Base-by-base conservation (phyloP, 2,797 vertebrate genomes). In the Eidolon dupreanum region DNA sequence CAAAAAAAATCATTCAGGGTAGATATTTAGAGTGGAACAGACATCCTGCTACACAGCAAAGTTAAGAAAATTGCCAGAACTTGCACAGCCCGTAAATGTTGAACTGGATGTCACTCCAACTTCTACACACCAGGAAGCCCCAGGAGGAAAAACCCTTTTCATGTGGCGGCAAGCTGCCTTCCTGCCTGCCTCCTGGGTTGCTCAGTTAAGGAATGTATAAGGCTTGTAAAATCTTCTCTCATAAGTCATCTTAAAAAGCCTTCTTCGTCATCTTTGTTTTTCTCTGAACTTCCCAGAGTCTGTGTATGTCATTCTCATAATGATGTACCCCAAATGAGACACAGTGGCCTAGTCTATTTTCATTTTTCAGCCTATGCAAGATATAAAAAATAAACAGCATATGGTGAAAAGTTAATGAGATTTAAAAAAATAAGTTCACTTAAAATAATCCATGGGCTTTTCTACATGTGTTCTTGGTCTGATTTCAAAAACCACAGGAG, bases 361-460 rank as follows among this genome's bases (percentile, higher is more conserved):
- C 96, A 87, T 88, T 90, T 91, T 75, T 89, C 91, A 97, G 96
- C 86, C 86, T 73, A 46, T 88, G 83, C 79, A 96, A 88, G 83
- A 93, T 91, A 70, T 88, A 93, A 93, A 96, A 94, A 97, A 95
- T 94, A 97, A 98, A 96, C 92, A 97, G 90, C 97, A 97, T 95
- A 97, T 97, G 95, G 97, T 89, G 93, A 95, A 95, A 97, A 97
- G 95, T 96, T 97, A 97, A 97, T 96, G 96, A 97, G 96, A 97
- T 95, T 89, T 84, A 73, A 92, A 96, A 96, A 97, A 97, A 90
- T 61, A 93, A 96, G 82, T 97, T 97, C 95, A 93, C 90, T 97
- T 96, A 93, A 97, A 97, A 98, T 97, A 97, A 97, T 96, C 96
- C 95, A 85, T 4, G 51, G 95, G 94, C 77, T 96, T 97, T 97